A percentile compares a stretch with the other conserved stretches of the same genome.
Evolutionary conservation across 2,888 invertebrate genomes (phyloP).

Genomic region (Alentia gelatinosa): DNA sequence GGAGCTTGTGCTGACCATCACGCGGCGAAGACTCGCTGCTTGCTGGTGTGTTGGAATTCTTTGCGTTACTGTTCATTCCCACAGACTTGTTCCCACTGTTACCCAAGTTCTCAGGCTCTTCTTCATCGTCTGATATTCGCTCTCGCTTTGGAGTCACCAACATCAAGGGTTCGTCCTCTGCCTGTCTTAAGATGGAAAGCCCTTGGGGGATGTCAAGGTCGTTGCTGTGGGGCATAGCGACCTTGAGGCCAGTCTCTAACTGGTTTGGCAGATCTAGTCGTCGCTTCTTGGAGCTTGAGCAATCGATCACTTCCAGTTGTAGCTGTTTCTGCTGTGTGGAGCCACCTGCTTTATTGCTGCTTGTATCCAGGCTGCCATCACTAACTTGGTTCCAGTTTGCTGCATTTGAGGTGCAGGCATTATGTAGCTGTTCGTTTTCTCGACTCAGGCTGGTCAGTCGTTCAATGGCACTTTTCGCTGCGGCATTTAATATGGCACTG

Average conservation of each 20-base stretch:
- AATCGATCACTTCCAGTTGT: not conserved
- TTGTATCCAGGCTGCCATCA: not conserved
- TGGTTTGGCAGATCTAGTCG: not conserved
- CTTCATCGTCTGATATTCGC: conserved; percentile 9
- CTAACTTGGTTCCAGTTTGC: not conserved
- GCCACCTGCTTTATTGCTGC: too few relatives aligned
- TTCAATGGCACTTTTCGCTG: conserved; percentile 51
- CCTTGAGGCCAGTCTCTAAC: not conserved
- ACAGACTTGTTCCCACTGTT: not conserved
- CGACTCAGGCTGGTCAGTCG: conserved; percentile 33
- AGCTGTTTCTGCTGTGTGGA: not conserved
- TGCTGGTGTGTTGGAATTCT: not conserved
- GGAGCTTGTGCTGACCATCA: not conserved
- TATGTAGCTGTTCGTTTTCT: conserved; percentile 19
- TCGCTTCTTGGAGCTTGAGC: conserved; percentile 40
- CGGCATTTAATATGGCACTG: conserved; percentile 46
- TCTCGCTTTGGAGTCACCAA: conserved; percentile 19
- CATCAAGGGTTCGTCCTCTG: conserved; percentile 19
- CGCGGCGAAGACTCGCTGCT: not conserved
- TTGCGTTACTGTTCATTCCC: not conserved
- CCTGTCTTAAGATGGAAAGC: not conserved
- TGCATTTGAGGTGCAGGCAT: not conserved
- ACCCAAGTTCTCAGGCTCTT: not conserved
- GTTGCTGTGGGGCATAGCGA: not conserved
- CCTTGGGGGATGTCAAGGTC: conserved; percentile 9